Evolutionary conservation across 2,797 vertebrate species (phyloP).

Genomic region (Philypnodon macrostomus): DNA sequence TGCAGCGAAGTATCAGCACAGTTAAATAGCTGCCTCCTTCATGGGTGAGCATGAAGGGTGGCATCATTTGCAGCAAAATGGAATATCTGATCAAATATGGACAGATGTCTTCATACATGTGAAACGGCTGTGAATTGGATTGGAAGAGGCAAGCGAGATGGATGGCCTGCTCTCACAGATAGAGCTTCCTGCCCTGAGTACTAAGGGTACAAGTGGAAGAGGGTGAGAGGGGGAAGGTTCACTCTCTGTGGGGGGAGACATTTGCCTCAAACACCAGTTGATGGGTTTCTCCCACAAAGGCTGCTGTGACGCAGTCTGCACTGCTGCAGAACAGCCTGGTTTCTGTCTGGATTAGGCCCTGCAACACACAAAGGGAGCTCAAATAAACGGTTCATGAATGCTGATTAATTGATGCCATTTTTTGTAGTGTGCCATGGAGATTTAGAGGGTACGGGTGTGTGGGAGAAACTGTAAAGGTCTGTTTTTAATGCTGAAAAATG

Average conservation of each 20-base stretch:
- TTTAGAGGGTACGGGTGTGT: conserved; percentile 59
- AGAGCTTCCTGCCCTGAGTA: conserved; percentile 79
- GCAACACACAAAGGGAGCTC: conserved; percentile 77
- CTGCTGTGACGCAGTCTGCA: conserved; percentile 78
- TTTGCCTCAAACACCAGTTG: conserved; percentile 79
- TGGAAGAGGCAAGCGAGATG: conserved; percentile 68
- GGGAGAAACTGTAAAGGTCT: conserved; percentile 31
- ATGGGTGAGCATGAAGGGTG: conserved; percentile 67
- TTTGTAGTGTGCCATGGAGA: conserved; percentile 81
- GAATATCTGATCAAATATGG: conserved; percentile 82
- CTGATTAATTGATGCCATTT: conserved; percentile 87
- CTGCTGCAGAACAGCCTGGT: conserved; percentile 80
- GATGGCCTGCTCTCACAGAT: conserved; percentile 75
- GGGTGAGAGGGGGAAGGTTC: conserved; percentile 72
- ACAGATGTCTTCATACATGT: conserved; percentile 86
- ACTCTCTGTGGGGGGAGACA: conserved; percentile 74
- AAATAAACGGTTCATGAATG: conserved; percentile 86
- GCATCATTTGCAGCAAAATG: conserved; percentile 84
- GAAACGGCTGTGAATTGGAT: conserved; percentile 75
- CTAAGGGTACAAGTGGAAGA: conserved; percentile 70
- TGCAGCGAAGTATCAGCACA: conserved; percentile 77
- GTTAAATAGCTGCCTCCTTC: conserved; percentile 79
- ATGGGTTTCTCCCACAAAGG: conserved; percentile 77
- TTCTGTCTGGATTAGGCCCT: conserved; percentile 82
- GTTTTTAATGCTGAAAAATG: conserved; percentile 34